Percentiles rank a stretch among this genome's conserved stretches.
Conservation (phyloP, 2,113 vertebrate species). For the Murina feae region DNA sequence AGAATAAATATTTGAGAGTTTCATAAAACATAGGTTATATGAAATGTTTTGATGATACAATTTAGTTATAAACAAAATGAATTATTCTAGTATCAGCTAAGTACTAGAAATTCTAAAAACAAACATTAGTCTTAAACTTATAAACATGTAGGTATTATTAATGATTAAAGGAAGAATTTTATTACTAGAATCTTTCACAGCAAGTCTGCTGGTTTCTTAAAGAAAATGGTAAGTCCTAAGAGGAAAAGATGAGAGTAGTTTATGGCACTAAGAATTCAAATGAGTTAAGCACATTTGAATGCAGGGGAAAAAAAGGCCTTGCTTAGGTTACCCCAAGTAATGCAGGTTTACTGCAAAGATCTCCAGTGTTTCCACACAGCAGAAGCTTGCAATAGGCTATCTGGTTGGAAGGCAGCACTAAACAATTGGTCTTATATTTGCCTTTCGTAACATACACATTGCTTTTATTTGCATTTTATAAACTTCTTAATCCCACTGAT, state of each 20-base stretch:
- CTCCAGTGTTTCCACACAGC: background rate
- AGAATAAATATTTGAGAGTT: background rate
- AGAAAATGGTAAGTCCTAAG: background rate
- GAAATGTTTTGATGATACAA: background rate
- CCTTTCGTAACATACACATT: background rate
- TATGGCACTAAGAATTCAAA: background rate
- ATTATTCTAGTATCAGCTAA: constrained; percentile 4
- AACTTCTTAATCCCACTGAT: background rate
- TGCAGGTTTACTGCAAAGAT: background rate
- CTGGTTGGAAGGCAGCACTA: background rate
- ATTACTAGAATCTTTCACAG: background rate
- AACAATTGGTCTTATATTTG: background rate
- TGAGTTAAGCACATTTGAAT: background rate
- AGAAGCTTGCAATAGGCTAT: background rate
- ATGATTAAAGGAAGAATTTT: constrained; percentile 4
- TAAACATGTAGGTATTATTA: background rate
- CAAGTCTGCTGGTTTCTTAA: background rate
- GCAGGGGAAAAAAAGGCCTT: background rate
- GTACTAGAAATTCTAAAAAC: background rate
- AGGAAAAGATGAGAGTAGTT: background rate
- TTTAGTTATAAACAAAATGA: constrained; percentile 1
- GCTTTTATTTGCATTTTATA: background rate
- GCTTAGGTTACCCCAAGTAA: background rate
- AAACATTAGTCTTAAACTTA: background rate
- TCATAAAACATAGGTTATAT: background rate